Percentiles rank a stretch among this genome's conserved stretches.
These are phyloP conservation scores for Microhierax caerulescens DNA, from an alignment of 2,797 vertebrate genomes.

Conservation along the genomic window DNA sequence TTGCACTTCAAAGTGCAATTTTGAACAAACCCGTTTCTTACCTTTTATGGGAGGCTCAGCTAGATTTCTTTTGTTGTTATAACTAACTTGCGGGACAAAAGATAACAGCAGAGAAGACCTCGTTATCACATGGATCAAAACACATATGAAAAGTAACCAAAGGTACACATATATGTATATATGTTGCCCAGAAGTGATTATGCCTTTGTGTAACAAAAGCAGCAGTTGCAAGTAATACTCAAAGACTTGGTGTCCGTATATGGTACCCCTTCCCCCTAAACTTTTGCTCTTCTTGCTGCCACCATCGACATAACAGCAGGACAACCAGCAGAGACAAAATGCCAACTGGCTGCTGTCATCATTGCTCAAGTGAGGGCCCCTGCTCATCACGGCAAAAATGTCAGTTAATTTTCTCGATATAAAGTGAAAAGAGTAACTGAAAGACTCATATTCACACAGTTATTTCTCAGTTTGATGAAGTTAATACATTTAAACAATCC, in stretches of 20 bases:
- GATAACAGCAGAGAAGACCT: neutral
- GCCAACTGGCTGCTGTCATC: neutral
- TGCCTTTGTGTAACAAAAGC: neutral
- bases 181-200: conserved; percentile 27
- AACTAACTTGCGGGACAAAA: conserved; percentile 8
- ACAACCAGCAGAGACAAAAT: neutral
- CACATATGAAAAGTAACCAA: neutral
- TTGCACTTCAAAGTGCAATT: conserved; percentile 66
- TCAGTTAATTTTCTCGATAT: neutral
- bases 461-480: neutral
- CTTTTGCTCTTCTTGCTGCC: neutral
- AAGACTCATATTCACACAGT: neutral
- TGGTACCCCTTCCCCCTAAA: neutral
- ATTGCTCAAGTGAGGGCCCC: neutral
- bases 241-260: neutral
- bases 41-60: conserved; percentile 39
- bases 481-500: neutral
- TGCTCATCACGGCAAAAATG: neutral
- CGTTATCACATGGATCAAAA: neutral
- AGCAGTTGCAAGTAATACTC: neutral
- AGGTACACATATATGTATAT: neutral
- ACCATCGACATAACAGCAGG: neutral
- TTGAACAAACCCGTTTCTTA: conserved; percentile 57
- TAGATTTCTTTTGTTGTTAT: conserved; percentile 15
- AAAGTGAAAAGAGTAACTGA: neutral